A percentile compares a stretch with the other conserved stretches of the same genome.
Conservation (phyloP, 1,140 invertebrate genomes). For the Aricia agestis region DNA sequence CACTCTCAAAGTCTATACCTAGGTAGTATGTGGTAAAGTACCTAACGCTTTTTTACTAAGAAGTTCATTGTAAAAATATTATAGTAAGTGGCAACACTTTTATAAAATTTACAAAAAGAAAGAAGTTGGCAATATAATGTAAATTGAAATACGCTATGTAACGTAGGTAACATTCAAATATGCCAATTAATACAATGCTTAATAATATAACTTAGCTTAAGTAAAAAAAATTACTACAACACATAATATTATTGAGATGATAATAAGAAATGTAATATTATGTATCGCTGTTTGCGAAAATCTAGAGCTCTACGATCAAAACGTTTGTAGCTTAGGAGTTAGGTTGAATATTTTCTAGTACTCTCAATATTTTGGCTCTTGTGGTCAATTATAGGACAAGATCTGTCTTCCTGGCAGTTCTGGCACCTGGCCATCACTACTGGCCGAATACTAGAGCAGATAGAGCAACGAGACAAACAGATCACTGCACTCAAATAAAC, state of each 20-base stretch:
- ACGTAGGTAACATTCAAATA: no score
- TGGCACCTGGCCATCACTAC: background rate
- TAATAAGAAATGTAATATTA: no score
- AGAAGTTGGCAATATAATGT: no score
- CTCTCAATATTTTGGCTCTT: conserved; percentile 1
- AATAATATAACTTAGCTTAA: no score
- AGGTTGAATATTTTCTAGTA: background rate
- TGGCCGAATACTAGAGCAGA: background rate
- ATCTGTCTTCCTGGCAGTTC: background rate
- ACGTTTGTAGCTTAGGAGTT: background rate
- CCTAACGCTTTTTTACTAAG: background rate
- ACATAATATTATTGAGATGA: no score
- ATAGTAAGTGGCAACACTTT: no score
- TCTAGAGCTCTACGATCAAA: background rate
- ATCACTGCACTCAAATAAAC: background rate
- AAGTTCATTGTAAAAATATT: no score
- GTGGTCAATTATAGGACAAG: background rate
- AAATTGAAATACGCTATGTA: no score
- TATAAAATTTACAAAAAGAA: no score
- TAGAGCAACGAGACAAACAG: background rate
- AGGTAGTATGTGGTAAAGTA: background rate
- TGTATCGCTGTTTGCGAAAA: no score
- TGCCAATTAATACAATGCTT: no score
- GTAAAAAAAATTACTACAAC: no score
- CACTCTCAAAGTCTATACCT: background rate